Conservation (phyloP, 2,888 invertebrate genomes). For the Ommatoiulus sabulosus region DNA sequence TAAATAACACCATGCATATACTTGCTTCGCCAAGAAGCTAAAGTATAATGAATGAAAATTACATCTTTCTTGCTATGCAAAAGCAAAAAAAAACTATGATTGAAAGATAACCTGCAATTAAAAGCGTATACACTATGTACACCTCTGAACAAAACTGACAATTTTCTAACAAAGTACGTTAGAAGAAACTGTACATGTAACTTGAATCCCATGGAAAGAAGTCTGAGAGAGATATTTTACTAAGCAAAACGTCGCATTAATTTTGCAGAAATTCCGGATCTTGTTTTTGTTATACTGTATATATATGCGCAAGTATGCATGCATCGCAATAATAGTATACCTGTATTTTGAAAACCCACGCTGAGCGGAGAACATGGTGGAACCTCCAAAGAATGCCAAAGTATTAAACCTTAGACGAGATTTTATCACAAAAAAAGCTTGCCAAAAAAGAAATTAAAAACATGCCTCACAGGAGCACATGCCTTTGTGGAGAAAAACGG, state of each 20-base stretch:
- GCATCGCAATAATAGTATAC: neutral
- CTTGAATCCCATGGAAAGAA: neutral
- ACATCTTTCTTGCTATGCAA: no score
- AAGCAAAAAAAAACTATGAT: no score
- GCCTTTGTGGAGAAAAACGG: constrained; percentile 5
- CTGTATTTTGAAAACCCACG: constrained; percentile 29
- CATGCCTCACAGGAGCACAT: constrained; percentile 1
- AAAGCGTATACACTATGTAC: neutral
- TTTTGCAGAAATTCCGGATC: neutral
- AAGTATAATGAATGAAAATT: no score
- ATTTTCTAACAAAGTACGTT: neutral
- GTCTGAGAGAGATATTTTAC: neutral
- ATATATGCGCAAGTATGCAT: neutral
- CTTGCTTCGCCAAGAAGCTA: no score
- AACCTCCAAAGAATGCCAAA: neutral
- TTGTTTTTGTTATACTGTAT: neutral
- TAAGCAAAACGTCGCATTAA: neutral
- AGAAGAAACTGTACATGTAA: neutral
- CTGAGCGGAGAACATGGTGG: neutral
- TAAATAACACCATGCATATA: no score
- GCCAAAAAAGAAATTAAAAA: constrained; percentile 23
- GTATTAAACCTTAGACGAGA: constrained; percentile 11
- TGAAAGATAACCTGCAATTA: no score
- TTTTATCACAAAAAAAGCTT: constrained; percentile 22
- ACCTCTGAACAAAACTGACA: neutral